phyloP scores from a whole-genome alignment of 2,113 vertebrate species.

The Shinisaurus crocodilurus region DNA sequence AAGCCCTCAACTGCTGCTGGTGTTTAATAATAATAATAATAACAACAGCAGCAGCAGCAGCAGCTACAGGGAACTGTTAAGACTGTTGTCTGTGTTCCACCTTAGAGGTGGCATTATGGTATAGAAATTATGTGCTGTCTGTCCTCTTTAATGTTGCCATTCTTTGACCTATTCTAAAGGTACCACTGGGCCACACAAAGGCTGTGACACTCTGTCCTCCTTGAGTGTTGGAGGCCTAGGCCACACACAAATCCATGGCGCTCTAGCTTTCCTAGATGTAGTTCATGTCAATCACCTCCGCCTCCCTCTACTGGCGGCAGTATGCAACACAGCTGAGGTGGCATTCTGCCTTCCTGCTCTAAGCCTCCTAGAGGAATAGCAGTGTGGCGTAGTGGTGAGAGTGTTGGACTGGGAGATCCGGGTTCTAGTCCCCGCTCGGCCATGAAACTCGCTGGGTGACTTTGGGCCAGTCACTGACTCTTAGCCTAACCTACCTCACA shows the following conservation, averaged over 20 bases:
- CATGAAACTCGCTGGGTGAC: too few species aligned
- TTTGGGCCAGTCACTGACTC: too few species aligned
- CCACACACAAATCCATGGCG: not conserved
- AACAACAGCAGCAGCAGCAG: not conserved
- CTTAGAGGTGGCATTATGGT: not conserved
- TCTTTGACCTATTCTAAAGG: not conserved
- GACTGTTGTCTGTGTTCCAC: not conserved
- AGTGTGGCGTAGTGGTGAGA: too few species aligned
- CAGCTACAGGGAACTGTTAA: not conserved
- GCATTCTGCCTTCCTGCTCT: not conserved
- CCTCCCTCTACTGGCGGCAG: too few species aligned
- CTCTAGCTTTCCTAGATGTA: not conserved
- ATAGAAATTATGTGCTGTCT: not conserved
- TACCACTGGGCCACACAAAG: not conserved
- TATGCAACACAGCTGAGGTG: not conserved
- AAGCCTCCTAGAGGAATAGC: too few species aligned
- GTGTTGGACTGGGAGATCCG: too few species aligned
- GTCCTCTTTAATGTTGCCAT: too few species aligned
- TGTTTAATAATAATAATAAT: too few species aligned
- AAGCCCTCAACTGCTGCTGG: not conserved
- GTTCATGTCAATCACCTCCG: not conserved
- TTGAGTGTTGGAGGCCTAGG: not conserved
- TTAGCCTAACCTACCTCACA: too few species aligned
- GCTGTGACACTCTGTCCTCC: not conserved
- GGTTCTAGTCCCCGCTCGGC: too few species aligned